phyloP scores from a whole-genome alignment of 1,140 invertebrate species.

The Hylaeus anthracinus region DNA sequence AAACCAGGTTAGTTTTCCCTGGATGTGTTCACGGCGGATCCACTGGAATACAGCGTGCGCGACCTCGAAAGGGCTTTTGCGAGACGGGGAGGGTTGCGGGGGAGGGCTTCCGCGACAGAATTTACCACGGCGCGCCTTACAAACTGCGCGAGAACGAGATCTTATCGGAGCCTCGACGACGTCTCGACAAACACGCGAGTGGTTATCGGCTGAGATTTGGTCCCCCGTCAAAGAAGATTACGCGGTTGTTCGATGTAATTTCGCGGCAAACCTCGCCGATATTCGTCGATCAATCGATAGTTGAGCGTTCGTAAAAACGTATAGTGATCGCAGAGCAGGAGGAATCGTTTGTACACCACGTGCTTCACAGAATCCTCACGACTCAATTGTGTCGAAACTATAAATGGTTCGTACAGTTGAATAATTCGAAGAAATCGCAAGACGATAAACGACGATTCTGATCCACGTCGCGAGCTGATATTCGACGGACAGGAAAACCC shows the following conservation, averaged over 20 bases:
- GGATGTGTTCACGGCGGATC: conserved; percentile 76
- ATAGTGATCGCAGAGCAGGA: too few species aligned
- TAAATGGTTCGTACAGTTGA: too few species aligned
- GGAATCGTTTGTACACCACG: too few species aligned
- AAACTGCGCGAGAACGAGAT: conserved; percentile 44
- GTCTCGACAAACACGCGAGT: conserved; percentile 56
- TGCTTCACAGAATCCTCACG: too few species aligned
- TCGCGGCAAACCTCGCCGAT: background rate
- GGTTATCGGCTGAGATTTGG: conserved; percentile 50
- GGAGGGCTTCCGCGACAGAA: conserved; percentile 48
- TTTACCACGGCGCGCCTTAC: conserved; percentile 42
- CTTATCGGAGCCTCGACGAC: conserved; percentile 51
- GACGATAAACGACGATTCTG: background rate
- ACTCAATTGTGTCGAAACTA: too few species aligned
- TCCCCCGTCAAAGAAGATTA: conserved; percentile 15
- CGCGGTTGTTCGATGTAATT: background rate
- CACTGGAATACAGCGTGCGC: conserved; percentile 64
- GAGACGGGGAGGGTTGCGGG: conserved; percentile 3
- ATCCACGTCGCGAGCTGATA: background rate
- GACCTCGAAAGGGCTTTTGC: conserved; percentile 45
- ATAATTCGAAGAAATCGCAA: background rate
- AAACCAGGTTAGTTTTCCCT: conserved; percentile 81
- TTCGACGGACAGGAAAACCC: conserved; percentile 39
- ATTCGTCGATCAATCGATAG: too few species aligned
- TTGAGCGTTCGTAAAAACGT: too few species aligned